A percentile compares a stretch with the other conserved stretches of the same genome.
Evolutionary conservation across 2,888 invertebrate genomes (phyloP).

Genomic region (Calephelis perditalis): DNA sequence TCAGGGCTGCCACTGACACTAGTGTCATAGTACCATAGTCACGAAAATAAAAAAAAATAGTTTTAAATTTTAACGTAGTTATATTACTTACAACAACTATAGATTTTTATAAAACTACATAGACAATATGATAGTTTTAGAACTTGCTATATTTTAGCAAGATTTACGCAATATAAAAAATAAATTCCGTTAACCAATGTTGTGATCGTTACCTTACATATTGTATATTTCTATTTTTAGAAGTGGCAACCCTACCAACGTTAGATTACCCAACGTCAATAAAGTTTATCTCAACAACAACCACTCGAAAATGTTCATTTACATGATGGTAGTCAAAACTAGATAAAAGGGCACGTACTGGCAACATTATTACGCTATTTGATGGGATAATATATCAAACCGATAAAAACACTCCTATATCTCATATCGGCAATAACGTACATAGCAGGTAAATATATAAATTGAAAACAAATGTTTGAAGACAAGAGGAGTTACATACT

Average conservation of each 20-base stretch:
- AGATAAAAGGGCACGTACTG: conserved; percentile 47
- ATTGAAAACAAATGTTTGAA: conserved; percentile 20
- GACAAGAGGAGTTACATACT: conserved; percentile 12
- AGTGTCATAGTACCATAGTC: no score
- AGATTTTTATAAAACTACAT: no score
- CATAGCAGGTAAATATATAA: conserved; percentile 17
- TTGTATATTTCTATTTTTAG: background rate
- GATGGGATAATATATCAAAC: conserved; percentile 58
- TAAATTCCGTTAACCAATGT: no score
- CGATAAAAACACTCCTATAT: conserved; percentile 42
- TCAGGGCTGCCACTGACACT: background rate
- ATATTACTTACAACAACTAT: no score
- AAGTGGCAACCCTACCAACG: conserved; percentile 6
- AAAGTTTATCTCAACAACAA: conserved; percentile 52
- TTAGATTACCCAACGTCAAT: conserved; percentile 53
- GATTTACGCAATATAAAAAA: no score
- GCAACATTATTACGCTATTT: conserved; percentile 54
- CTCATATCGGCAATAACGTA: conserved; percentile 20
- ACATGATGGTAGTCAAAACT: conserved; percentile 45
- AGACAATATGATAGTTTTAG: background rate
- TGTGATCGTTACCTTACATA: background rate
- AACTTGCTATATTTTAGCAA: background rate
- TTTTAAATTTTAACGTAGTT: no score
- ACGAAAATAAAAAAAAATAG: no score
- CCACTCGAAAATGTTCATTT: conserved; percentile 62